Conservation (phyloP, 2,797 vertebrate genomes). For the Macropus fuliginosus region DNA sequence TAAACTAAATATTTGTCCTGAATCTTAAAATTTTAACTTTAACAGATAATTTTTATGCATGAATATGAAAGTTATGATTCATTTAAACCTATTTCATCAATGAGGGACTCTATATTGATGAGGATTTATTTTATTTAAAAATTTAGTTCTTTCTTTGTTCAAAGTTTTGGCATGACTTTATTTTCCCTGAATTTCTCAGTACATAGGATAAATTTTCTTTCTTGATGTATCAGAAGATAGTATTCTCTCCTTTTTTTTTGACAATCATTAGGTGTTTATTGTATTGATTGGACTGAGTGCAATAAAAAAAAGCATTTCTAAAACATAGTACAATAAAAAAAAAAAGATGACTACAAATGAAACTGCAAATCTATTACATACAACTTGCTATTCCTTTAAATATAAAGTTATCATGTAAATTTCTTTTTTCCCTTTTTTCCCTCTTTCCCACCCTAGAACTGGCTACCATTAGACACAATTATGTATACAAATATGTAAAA, state of each 20-base stretch:
- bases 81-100: neutral
- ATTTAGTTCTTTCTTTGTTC: neutral
- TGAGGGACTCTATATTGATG: neutral
- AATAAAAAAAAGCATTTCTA: neutral
- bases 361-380: neutral
- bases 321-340: neutral
- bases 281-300: neutral
- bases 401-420: too few relatives aligned
- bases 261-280: neutral
- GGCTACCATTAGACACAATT: neutral
- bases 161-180: neutral
- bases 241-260: neutral
- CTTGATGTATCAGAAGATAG: neutral
- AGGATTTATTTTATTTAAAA: constrained; percentile 30
- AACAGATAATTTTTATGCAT: neutral
- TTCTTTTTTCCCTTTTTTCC: too few relatives aligned
- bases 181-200: neutral
- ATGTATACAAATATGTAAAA: neutral
- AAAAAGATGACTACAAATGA: neutral
- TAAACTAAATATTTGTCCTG: neutral
- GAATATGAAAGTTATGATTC: neutral
- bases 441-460: neutral
- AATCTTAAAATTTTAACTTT: neutral
- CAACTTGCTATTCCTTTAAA: too few relatives aligned
- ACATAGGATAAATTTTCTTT: neutral